Base-by-base conservation (phyloP, 2,113 vertebrate genomes). In the Trematomus loennbergii region DNA sequence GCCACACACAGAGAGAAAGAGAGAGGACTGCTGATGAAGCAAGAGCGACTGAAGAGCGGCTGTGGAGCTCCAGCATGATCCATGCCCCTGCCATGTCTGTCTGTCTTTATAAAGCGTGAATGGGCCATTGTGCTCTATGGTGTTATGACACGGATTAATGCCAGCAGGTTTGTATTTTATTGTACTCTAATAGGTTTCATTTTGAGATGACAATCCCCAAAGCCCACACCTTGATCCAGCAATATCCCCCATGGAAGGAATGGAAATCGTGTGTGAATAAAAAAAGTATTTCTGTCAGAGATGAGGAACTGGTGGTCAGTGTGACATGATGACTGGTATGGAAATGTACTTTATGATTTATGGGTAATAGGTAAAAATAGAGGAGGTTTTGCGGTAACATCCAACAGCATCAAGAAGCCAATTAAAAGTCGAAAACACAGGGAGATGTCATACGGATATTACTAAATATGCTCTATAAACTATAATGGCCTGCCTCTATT, bases 1-100 rank as follows among this genome's bases (percentile, higher is more conserved):
- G 76, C 65, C 3, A 0, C 61, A 78, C 48, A 84, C 60, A 54
- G 48, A 66, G 45, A 52, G 60, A 85, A 65, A 65, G 54, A 48
- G 33, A 61, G 68, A 65, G 67, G 84, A 87, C 81, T 90, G 84
- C 83, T 91, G 84, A 89, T 90, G 67, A 87, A 83, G 87, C 87
- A 90, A 36, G 81, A 52, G 60, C 59, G 63, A 71, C 57, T 53
- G 72, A 36, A 68, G 62, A 75, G 72, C 67, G 87, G 79, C 72
- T 71, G 57, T 48, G 61, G 75, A 89, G 71, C 76, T 81, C 73
- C 87, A 69, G 74, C 66, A 59, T 71, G 81, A 89, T 81, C 81
- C 68, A 80, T 83, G 78, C 54, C 70, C 75, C 72, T 36, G 69
- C 17, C 60, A 33, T 78, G 17, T 80, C 82, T 75, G 77, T 72